A percentile compares a stretch with the other conserved stretches of the same genome.
Conservation (phyloP, 2,888 invertebrate species). For the Drosophila vallismaia region DNA sequence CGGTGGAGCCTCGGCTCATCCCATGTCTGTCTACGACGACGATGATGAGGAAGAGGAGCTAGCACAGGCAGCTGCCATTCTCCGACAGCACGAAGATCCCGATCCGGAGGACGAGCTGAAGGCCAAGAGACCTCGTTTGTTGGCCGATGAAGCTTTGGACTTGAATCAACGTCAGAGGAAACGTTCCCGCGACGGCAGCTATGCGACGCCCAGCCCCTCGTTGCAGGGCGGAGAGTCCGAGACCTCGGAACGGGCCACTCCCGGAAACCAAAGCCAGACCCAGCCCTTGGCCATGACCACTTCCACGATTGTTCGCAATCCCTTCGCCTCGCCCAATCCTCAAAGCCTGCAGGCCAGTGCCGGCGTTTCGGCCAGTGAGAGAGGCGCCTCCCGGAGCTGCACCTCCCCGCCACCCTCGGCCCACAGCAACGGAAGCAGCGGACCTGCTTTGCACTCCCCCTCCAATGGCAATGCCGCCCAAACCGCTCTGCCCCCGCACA, state of each 20-base stretch:
- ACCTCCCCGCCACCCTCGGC: conserved; percentile 10
- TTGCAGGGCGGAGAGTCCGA: conserved; percentile 42
- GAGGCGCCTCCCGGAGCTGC: conserved; percentile 11
- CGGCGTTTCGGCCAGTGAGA: conserved; percentile 38
- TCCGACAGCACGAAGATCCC: conserved; percentile 82
- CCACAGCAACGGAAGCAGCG: conserved; percentile 57
- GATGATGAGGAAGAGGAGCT: conserved; percentile 84
- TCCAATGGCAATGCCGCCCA: conserved; percentile 47
- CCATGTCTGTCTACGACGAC: conserved; percentile 78
- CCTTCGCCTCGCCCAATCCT: conserved; percentile 82
- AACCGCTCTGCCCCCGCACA: conserved; percentile 64
- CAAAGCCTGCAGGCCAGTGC: conserved; percentile 54
- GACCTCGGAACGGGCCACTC: conserved; percentile 32
- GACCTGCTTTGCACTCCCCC: conserved; percentile 45
- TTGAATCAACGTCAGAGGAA: conserved; percentile 85
- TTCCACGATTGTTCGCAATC: conserved; percentile 82
- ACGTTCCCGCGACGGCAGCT: conserved; percentile 79
- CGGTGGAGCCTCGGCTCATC: conserved; percentile 70
- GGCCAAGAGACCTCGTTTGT: conserved; percentile 73
- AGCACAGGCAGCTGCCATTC: conserved; percentile 53
- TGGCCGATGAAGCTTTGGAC: conserved; percentile 62
- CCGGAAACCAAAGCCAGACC: conserved; percentile 40
- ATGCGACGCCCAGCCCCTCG: conserved; percentile 60
- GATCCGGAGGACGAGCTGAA: conserved; percentile 86
- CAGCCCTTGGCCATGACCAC: conserved; percentile 77